Evolutionary conservation across 2,113 vertebrate genomes (phyloP), one percentile per base, ranked within the genome.

Genomic region (Sphyrna mokarran): DNA sequence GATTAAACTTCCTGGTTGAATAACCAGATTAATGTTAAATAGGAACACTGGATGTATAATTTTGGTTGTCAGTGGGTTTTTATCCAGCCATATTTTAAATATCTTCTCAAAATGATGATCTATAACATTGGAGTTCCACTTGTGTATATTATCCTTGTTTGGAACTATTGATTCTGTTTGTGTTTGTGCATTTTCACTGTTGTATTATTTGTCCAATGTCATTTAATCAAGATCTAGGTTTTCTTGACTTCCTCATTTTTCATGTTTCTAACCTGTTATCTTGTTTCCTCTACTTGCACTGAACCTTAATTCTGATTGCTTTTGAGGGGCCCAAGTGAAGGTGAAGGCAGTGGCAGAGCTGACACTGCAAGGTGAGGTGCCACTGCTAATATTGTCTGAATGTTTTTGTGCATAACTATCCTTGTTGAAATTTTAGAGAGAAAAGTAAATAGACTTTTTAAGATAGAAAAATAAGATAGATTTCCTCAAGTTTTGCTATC

Each of bases 291-390:
- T 97, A 97, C 97, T 98, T 97, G 98, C 98, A 98, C 97, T 98
- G 97, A 97, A 97, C 97, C 97, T 98, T 97, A 97, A 97, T 97
- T 98, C 98, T 98, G 66, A 63, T 96, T 96, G 97, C 97, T 96
- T 98, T 98, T 98, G 98, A 99, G 99, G 98, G 98, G 99, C 97
- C 98, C 98, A 97, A 99, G 98, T 97, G 99, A 99, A 98, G 98
- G 98, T 95, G 99, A 99, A 98, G 98, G 99, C 98, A 99, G 98
- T 97, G 98, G 98, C 98, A 98, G 98, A 97, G 98, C 98, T 96
- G 99, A 99, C 97, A 97, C 98, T 96, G 98, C 98, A 96, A 99
- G 99, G 99, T 99, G 98, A 99, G 98, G 97, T 98, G 97, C 96
- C 97, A 96, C 96, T 96, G 97, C 97, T 96, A 94, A 58, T 72